Evolutionary conservation across 2,797 vertebrate species (phyloP).

Genomic region (Gallirallus australis): DNA sequence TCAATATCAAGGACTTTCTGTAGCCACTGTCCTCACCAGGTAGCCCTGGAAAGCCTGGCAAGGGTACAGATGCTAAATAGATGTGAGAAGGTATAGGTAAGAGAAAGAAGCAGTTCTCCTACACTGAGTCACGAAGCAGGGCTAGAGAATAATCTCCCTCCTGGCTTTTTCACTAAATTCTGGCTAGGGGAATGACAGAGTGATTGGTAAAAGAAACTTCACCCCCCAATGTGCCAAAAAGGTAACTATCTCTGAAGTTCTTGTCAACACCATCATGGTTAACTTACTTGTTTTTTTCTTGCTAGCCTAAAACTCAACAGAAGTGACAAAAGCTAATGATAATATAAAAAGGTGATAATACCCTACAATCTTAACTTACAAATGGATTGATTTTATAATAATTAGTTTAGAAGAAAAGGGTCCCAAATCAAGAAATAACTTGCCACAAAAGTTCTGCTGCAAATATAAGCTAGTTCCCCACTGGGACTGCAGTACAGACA

Average conservation of each 20-base stretch:
- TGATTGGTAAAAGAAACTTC: too few relatives aligned
- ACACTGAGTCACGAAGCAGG: not conserved
- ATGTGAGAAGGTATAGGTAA: not conserved
- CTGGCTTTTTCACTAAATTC: not conserved
- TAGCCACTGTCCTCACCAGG: not conserved
- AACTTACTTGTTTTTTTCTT: not conserved
- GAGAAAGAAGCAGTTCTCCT: not conserved
- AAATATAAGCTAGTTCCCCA: not conserved
- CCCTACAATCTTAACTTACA: not conserved
- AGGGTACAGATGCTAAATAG: not conserved
- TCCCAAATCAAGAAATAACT: not conserved
- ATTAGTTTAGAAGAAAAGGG: not conserved
- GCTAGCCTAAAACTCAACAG: not conserved
- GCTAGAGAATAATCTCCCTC: not conserved
- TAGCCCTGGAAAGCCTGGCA: not conserved
- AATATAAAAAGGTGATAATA: not conserved
- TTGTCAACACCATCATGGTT: not conserved
- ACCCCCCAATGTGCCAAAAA: not conserved
- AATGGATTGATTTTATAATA: not conserved
- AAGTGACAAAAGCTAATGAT: not conserved
- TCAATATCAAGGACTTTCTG: not conserved
- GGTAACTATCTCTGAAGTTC: not conserved
- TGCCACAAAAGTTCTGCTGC: not conserved
- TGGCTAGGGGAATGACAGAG: too few relatives aligned
- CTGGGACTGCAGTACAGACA: not conserved